phyloP scores from a whole-genome alignment of 1,140 invertebrate species.

The Drosophila paulistorum region DNA sequence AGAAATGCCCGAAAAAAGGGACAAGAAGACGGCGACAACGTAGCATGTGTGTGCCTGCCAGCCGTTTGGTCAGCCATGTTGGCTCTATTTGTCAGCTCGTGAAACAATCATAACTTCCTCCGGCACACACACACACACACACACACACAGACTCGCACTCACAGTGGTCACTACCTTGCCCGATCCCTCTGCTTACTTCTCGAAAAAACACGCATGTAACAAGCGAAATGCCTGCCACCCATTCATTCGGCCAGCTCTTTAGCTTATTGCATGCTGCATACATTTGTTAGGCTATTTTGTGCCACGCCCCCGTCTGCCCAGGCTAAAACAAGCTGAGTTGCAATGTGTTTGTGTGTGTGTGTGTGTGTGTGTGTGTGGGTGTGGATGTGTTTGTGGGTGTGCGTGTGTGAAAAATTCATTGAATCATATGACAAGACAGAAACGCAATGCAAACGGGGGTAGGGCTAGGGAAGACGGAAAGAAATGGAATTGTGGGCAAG shows the following conservation, averaged over 20 bases:
- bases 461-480: too few species aligned
- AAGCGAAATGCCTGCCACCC: constrained; percentile 25
- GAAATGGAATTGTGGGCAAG: not conserved
- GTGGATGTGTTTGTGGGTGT: constrained; percentile 11
- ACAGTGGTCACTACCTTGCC: constrained; percentile 8
- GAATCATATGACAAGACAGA: constrained; percentile 68
- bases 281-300: constrained; percentile 74
- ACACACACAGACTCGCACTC: too few species aligned
- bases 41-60: constrained; percentile 13
- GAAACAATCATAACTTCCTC: constrained; percentile 76
- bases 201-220: constrained; percentile 53
- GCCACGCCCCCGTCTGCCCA: constrained; percentile 22
- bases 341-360: not conserved
- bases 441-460: constrained; percentile 29
- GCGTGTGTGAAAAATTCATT: constrained; percentile 73
- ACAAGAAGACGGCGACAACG: not conserved
- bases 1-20: not conserved
- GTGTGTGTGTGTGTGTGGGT: constrained; percentile 27
- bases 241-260: constrained; percentile 11
- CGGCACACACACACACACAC: constrained; percentile 11
- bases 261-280: constrained; percentile 69
- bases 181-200: constrained; percentile 32
- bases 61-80: constrained; percentile 38
- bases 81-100: constrained; percentile 77
- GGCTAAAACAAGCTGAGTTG: not conserved